A percentile compares a stretch with the other conserved stretches of the same genome.
These are phyloP conservation scores for Plagiodera versicolora DNA, from an alignment of 2,888 invertebrate species.

Conservation along the genomic window DNA sequence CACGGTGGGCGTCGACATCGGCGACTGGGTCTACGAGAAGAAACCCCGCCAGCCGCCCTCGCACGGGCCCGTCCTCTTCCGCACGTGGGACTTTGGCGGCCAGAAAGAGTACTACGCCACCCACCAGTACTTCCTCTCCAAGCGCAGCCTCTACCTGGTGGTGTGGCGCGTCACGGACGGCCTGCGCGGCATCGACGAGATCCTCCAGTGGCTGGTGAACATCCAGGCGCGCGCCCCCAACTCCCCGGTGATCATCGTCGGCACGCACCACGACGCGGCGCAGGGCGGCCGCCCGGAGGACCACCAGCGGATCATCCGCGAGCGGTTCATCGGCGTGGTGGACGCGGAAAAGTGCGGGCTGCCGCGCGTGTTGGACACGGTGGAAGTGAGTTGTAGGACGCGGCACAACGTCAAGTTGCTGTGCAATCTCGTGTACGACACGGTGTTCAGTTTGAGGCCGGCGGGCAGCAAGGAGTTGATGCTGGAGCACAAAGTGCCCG, in stretches of 20 bases:
- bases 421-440: slow-evolving; percentile 90
- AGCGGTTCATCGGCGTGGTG: slow-evolving; percentile 86
- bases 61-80: slow-evolving; percentile 83
- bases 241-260: slow-evolving; percentile 93
- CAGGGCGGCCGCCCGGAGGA: slow-evolving; percentile 69
- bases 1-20: slow-evolving; percentile 97
- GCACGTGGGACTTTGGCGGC: slow-evolving; percentile 99
- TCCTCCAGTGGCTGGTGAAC: slow-evolving; percentile 94
- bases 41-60: slow-evolving; percentile 72
- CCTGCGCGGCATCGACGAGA: slow-evolving; percentile 83
- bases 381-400: slow-evolving; percentile 88
- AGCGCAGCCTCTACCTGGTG: slow-evolving; percentile 91
- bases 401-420: slow-evolving; percentile 87
- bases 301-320: slow-evolving; percentile 84
- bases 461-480: slow-evolving; percentile 89
- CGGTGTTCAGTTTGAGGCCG: slow-evolving; percentile 86
- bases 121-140: slow-evolving; percentile 97
- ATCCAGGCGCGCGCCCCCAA: slow-evolving; percentile 94
- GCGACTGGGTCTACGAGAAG: slow-evolving; percentile 91
- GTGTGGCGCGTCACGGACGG: slow-evolving; percentile 95
- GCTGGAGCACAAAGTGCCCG: slow-evolving; percentile 92
- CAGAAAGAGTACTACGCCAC: slow-evolving; percentile 98
- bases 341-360: slow-evolving; percentile 96
- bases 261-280: slow-evolving; percentile 92
- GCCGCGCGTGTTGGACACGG: slow-evolving; percentile 88